Base-by-base conservation (phyloP, 1,140 invertebrate genomes). In the Doryteuthis pealeii region DNA sequence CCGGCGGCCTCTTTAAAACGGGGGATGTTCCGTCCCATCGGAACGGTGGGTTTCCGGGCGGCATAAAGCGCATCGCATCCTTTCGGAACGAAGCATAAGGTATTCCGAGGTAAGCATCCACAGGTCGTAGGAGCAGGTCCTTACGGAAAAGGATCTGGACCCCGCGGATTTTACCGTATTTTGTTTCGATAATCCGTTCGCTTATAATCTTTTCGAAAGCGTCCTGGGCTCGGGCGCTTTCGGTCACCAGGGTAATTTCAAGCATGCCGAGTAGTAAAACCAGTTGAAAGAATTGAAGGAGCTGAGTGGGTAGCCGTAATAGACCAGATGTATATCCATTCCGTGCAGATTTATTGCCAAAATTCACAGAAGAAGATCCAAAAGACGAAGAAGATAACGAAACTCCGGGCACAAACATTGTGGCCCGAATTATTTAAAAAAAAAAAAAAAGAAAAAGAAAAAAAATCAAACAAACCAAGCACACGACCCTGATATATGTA, bases 21-120 rank as follows among this genome's bases (percentile, higher is more conserved):
- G 75, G 32, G 15, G n/a, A n/a, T 5, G 62, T 72, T 18, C 65
- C 35, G 26, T 35, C 54, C 74, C 74, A 75, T 12, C 70, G 71
- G 30, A 45, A 45, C 12, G 70, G 40, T 8, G 70, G 45, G 12
- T 68, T 31, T 68, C 30, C 32, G 4, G 66, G 66, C 12, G 66
- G 66, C 66, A 68, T 68, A 22, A 68, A 68, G 8, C 66, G 66
- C 32, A 68, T 31, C 22, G 66, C 66, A 31, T 33, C 31, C 18
- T 33, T 33, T 68, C 28, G n/a, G 30, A 68, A 33, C n/a, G 66
- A 68, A 10, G 26, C 66, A 33, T 68, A 68, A 33, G 66, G 28
- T 32, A 68, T 33, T 32, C 66, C 66, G 4, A 68, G 66, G 66
- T 68, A 68, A 5, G 66, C 66, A 22, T 30, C 66, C n/a, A 68